Evolutionary conservation across 2,113 vertebrate species (phyloP), one percentile per base, ranked within the genome.

Genomic region (Elgaria multicarinata): DNA sequence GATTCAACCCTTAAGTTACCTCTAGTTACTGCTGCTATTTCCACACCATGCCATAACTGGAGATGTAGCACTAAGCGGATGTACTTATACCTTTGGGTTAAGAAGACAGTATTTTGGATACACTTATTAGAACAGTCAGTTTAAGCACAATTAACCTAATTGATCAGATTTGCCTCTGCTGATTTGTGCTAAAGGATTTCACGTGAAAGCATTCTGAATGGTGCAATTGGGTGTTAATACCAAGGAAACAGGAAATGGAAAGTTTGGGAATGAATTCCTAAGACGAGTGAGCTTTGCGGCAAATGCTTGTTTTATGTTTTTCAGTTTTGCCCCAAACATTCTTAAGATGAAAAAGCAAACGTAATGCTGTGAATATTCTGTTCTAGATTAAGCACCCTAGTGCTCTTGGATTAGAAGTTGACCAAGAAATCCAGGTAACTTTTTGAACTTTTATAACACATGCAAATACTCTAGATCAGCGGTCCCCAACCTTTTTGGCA

Each of bases 391-490:
- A 97, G 94, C 99, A 99, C 92, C 98, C 99, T 18, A 98, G 96
- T 96, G 99, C 98, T 89, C 95, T 99, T 89, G 98, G 99, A 91
- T 97, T 99, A 90, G 98, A 99, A 92, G 98, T 99, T 94, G 99
- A 98, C 79, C 98, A 99, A 94, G 98, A 99, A 97, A 99, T 99
- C 95, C 98, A 99, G 98, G 99, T 99, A 97, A 46, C 36, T 53
- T n/a, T 67, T 66, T 75, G 50, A 8, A 75, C 42, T 31, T 62
- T 62, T 86, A 28, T 36, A 39, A 74, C 67, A 55, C 66, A 36
- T 50, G 42, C 46, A 77, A 66, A 74, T 72, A 33, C 1, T 44
- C 36, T 26, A 42, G 16, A 2, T 66, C n/a, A n/a, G n/a, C n/a
- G n/a, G n/a, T n/a, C n/a, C n/a, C n/a, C n/a, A n/a, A n/a, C n/a